Conservation (phyloP, 2,797 vertebrate genomes). For the Spheniscus humboldti region DNA sequence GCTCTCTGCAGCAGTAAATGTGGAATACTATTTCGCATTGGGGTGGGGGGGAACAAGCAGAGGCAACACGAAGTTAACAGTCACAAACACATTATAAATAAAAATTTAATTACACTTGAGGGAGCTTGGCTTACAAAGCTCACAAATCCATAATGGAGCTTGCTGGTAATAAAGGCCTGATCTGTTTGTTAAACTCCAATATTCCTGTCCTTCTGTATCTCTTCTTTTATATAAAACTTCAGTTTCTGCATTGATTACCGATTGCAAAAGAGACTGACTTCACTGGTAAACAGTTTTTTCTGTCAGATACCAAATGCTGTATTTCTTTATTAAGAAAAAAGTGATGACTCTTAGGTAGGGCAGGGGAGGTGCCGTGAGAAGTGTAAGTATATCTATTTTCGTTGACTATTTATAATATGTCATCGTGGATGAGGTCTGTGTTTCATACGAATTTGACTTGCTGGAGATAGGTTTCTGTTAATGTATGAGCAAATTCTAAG, state of each 20-base stretch:
- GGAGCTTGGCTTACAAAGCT: conserved; percentile 75
- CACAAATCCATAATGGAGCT: conserved; percentile 72
- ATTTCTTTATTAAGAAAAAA: conserved; percentile 51
- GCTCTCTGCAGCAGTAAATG: conserved; percentile 31
- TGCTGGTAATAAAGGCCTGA: conserved; percentile 70
- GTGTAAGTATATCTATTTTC: conserved; percentile 16
- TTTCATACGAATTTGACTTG: background rate
- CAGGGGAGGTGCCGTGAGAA: conserved; percentile 13
- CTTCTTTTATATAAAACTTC: conserved; percentile 62
- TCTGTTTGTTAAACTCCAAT: conserved; percentile 72
- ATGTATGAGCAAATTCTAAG: background rate
- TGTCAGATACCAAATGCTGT: conserved; percentile 22
- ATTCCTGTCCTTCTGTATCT: conserved; percentile 44
- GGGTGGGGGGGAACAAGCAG: conserved; percentile 19
- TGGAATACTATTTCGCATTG: conserved; percentile 48
- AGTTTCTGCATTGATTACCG: conserved; percentile 44
- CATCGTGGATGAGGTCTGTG: background rate
- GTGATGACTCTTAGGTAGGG: conserved; percentile 12
- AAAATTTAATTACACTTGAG: conserved; percentile 78
- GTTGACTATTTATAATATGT: background rate
- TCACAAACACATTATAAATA: conserved; percentile 77
- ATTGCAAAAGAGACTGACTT: conserved; percentile 29
- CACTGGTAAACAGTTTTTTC: conserved; percentile 28
- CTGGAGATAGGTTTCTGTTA: background rate
- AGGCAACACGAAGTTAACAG: conserved; percentile 70